Base-by-base conservation (phyloP, 2,888 invertebrate genomes). In the Quadriops clusia region DNA sequence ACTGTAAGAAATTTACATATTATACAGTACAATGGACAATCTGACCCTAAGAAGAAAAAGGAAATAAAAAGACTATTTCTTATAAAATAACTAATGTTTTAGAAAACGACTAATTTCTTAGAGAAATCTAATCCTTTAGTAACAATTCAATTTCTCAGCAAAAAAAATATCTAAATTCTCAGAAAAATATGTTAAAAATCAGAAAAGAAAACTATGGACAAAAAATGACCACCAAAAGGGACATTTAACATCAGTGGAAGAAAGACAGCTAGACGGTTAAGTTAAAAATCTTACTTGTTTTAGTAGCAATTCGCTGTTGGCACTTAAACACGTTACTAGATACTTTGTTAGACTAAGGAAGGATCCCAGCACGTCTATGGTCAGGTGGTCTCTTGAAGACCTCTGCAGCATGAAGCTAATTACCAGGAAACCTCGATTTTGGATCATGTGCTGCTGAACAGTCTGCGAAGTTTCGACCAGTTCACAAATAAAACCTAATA, bases 361-460 rank as follows among this genome's bases (percentile, higher is more conserved):
- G 17, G 89, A 89, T 34, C 86, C 84, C 35, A 97, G 72, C 20
- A 95, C 94, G 58, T 93, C 89, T 22, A 87, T 78, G 6, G 91
- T 93, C 30, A 97, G 72, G 60, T 97, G 95, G 53, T 94, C 91
- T 40, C 90, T 70, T 30, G 81, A 85, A 37, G 87, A 91, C 48
- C 90, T 74, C 61, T 94, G 91, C 50, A 97, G 73, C 78, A 94
- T 86, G 62, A 87, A 93, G 45, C 95, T 91, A 59, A 99, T 93
- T 41, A 98, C 94, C 50, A 98, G 74, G 65, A 98, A 97, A 36
- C 97, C 98, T 48, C 94, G 81, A 61, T 93, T 94, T 63, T 97
- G 97, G 60, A 95, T 86, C 85, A 98, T 91, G 62, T 99, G 98
- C 58, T 98, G 97, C 58, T 98, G 98, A 36, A 97, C 94, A 20